Percentiles rank a stretch among this genome's conserved stretches.
Conservation (phyloP, 2,797 vertebrate genomes). For the Spinus pinus region DNA sequence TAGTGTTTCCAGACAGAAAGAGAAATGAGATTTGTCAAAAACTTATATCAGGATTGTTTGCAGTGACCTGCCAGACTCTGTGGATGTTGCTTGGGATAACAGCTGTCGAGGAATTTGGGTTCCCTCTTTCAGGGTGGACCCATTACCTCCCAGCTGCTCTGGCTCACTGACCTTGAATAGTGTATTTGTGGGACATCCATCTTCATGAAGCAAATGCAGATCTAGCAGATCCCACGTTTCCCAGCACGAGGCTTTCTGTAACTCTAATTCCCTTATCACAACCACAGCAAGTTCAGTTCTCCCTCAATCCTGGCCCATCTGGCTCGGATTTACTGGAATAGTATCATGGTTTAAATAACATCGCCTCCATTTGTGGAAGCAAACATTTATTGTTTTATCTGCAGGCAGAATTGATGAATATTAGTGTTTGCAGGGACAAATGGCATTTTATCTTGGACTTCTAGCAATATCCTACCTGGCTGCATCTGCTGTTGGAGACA, state of each 20-base stretch:
- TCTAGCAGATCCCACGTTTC: background rate
- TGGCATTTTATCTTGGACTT: background rate
- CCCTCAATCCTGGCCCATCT: constrained; percentile 32
- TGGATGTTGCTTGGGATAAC: background rate
- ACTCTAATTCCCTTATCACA: constrained; percentile 43
- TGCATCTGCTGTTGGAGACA: background rate
- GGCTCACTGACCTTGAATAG: background rate
- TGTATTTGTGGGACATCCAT: background rate
- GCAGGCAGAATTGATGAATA: background rate
- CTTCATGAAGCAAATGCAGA: background rate
- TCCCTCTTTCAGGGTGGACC: background rate
- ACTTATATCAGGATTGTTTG: background rate
- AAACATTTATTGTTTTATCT: constrained; percentile 35
- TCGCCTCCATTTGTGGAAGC: constrained; percentile 1
- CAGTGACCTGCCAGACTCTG: background rate
- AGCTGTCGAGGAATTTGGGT: background rate
- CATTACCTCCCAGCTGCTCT: background rate
- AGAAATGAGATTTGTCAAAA: background rate
- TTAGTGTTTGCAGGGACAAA: constrained; percentile 8
- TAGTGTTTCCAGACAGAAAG: background rate
- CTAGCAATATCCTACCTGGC: background rate
- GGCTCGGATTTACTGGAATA: constrained; percentile 22
- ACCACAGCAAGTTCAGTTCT: constrained; percentile 41
- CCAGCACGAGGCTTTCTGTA: constrained; percentile 19
- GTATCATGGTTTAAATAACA: constrained; percentile 30